phyloP scores from a whole-genome alignment of 2,888 invertebrate species.

The Philereme vetulata region DNA sequence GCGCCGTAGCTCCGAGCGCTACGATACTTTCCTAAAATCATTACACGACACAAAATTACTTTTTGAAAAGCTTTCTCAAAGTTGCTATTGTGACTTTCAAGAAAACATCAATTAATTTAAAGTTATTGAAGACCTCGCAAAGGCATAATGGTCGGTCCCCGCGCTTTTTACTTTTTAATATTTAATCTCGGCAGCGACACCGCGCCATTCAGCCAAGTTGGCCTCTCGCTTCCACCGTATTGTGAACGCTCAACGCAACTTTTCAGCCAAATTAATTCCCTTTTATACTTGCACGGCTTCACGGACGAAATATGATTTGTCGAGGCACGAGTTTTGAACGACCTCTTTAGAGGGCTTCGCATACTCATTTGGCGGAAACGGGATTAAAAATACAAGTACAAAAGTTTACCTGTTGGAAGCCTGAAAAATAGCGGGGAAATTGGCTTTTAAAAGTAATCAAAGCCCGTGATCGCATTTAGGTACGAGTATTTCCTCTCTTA shows the following conservation, averaged over 20 bases:
- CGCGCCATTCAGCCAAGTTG: constrained; percentile 74
- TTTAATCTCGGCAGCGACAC: constrained; percentile 66
- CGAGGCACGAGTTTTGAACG: constrained; percentile 61
- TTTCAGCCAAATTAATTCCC: constrained; percentile 80
- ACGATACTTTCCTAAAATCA: not conserved
- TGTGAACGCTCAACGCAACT: constrained; percentile 68
- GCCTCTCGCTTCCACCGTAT: constrained; percentile 79
- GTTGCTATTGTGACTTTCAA: constrained; percentile 25
- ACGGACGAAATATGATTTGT: constrained; percentile 74
- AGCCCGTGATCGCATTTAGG: constrained; percentile 10
- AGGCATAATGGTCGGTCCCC: constrained; percentile 23
- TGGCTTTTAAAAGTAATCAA: constrained; percentile 27
- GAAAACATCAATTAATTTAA: constrained; percentile 32
- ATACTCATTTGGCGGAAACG: constrained; percentile 54
- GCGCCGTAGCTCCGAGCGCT: not conserved
- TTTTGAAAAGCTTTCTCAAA: constrained; percentile 18
- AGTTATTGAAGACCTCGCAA: constrained; percentile 30
- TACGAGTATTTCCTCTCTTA: constrained; percentile 1
- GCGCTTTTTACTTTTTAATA: constrained; percentile 65
- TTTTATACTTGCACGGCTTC: constrained; percentile 72
- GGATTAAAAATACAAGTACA: constrained; percentile 36
- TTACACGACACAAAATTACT: constrained; percentile 18
- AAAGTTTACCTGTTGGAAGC: constrained; percentile 34
- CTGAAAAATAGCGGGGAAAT: constrained; percentile 19
- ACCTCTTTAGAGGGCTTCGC: constrained; percentile 62